Percentiles rank a stretch among this genome's conserved stretches.
These are phyloP conservation scores for Tyto alba DNA, from an alignment of 2,113 vertebrate genomes.

Conservation along the genomic window DNA sequence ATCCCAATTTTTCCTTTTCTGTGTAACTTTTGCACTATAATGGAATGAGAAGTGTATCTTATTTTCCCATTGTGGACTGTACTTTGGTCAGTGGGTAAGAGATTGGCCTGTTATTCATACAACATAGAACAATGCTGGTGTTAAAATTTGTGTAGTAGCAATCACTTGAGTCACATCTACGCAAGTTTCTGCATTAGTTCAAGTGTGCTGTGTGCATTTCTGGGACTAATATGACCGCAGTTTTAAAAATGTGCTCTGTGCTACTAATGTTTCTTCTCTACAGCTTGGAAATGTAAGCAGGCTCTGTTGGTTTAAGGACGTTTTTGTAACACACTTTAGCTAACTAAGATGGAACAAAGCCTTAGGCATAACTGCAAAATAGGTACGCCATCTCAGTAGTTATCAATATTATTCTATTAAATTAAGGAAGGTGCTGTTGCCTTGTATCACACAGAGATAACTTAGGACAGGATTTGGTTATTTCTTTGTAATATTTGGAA, in stretches of 20 bases:
- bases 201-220: neutral
- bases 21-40: neutral
- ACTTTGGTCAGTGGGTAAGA: neutral
- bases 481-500: neutral
- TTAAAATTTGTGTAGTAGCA: accelerated
- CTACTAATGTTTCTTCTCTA: neutral
- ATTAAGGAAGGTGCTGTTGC: neutral
- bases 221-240: neutral
- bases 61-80: neutral
- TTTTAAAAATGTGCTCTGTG: neutral
- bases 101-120: neutral
- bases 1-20: neutral
- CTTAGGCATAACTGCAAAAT: neutral
- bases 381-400: neutral
- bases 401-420: neutral
- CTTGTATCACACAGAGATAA: neutral
- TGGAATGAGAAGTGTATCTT: neutral
- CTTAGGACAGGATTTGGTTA: neutral
- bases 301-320: neutral
- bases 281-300: neutral
- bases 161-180: neutral
- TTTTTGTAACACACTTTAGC: neutral
- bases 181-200: neutral
- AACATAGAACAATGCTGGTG: neutral
- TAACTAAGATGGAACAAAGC: neutral